phyloP scores from a whole-genome alignment of 1,140 invertebrate species.

The Drosophila sechellia region DNA sequence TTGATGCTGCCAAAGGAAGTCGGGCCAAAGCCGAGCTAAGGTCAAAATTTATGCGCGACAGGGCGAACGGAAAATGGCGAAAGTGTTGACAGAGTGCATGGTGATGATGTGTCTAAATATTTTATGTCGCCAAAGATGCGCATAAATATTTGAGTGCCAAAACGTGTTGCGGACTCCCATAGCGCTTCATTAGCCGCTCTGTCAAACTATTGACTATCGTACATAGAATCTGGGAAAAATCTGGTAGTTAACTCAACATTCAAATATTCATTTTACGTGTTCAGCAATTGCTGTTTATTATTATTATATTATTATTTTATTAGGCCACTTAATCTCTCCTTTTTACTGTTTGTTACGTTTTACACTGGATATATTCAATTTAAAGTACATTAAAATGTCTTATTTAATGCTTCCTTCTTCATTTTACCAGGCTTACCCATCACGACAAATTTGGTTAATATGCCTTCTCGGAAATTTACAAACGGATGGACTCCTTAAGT shows the following conservation, averaged over 20 bases:
- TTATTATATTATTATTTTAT: too few species aligned
- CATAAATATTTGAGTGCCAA: slow-evolving; percentile 77
- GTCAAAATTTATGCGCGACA: slow-evolving; percentile 68
- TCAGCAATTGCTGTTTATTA: not conserved
- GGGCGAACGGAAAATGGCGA: slow-evolving; percentile 12
- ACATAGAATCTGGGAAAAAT: slow-evolving; percentile 28
- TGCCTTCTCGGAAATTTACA: too few species aligned
- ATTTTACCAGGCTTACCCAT: too few species aligned
- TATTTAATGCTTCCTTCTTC: too few species aligned
- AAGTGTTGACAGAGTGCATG: slow-evolving; percentile 75
- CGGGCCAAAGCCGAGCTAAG: slow-evolving; percentile 51
- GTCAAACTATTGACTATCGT: slow-evolving; percentile 23
- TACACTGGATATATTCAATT: not conserved
- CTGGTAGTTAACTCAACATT: not conserved
- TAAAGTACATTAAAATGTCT: too few species aligned
- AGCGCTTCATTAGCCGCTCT: slow-evolving; percentile 15
- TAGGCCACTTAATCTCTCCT: not conserved
- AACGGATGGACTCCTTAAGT: too few species aligned
- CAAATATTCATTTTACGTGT: not conserved
- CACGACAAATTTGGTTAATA: too few species aligned
- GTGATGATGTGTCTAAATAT: slow-evolving; percentile 74
- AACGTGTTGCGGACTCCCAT: slow-evolving; percentile 59
- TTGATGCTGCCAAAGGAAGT: slow-evolving; percentile 55
- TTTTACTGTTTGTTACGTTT: not conserved
- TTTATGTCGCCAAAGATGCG: slow-evolving; percentile 55